Conservation (phyloP, 2,888 invertebrate species). For the Cepaea hortensis region DNA sequence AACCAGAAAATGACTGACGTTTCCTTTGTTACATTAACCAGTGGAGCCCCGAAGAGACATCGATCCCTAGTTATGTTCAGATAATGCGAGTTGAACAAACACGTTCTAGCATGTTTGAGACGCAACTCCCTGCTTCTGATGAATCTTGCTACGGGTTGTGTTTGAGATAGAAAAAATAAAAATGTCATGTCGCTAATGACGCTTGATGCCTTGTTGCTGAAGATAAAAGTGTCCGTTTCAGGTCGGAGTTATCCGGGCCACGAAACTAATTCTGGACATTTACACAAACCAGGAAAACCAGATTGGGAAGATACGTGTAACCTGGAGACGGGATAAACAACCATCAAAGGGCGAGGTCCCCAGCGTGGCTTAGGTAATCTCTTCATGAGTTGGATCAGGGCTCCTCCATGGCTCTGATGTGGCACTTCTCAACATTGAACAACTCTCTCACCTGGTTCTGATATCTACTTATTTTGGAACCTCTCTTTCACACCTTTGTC, state of each 20-base stretch:
- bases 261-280: not conserved
- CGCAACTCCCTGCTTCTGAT: not conserved
- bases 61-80: not conserved
- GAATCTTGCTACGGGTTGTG: not conserved
- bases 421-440: too few relatives aligned
- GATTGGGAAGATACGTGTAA: too few relatives aligned
- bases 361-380: too few relatives aligned
- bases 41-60: not conserved
- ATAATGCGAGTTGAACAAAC: not conserved
- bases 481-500: too few relatives aligned
- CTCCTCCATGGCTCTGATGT: too few relatives aligned
- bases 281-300: not conserved
- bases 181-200: not conserved
- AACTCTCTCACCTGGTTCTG: too few relatives aligned
- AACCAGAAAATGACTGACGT: too few relatives aligned
- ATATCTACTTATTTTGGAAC: too few relatives aligned
- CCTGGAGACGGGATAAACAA: too few relatives aligned
- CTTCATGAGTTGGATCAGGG: too few relatives aligned
- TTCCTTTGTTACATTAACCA: too few relatives aligned
- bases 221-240: not conserved
- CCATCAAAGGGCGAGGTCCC: too few relatives aligned
- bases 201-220: not conserved
- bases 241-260: not conserved
- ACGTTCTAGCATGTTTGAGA: not conserved
- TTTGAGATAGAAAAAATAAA: not conserved